Conservation (phyloP, 2,797 vertebrate species). For the Acanthis flammea region DNA sequence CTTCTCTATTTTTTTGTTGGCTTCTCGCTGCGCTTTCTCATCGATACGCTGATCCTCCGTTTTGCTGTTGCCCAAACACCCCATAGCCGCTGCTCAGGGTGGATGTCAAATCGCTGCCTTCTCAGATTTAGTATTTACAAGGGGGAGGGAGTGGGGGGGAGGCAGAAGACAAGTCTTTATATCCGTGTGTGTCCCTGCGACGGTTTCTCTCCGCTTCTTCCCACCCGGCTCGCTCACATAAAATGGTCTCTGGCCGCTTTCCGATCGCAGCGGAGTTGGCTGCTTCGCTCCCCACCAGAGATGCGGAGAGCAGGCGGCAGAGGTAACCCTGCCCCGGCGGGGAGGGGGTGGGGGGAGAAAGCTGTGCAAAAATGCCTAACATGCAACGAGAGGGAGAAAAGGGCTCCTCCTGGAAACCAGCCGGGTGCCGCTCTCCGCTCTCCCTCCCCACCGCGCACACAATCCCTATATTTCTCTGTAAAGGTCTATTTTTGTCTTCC, state of each 20-base stretch:
- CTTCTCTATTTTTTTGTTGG: slow-evolving; percentile 98
- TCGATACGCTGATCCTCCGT: slow-evolving; percentile 97
- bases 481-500: slow-evolving; percentile 85
- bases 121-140: slow-evolving; percentile 32
- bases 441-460: slow-evolving; percentile 74
- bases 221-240: slow-evolving; percentile 58
- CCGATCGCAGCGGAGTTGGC: slow-evolving; percentile 4
- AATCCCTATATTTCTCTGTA: slow-evolving; percentile 83
- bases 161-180: slow-evolving; percentile 36
- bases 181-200: slow-evolving; percentile 40
- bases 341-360: slow-evolving; percentile 29
- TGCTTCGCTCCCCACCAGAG: slow-evolving; percentile 38
- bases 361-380: slow-evolving; percentile 47
- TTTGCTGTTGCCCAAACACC: slow-evolving; percentile 98
- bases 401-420: slow-evolving; percentile 83
- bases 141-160: neutral
- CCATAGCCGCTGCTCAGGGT: slow-evolving; percentile 82
- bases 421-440: slow-evolving; percentile 80
- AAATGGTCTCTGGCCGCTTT: slow-evolving; percentile 65
- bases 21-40: slow-evolving; percentile 95
- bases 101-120: slow-evolving; percentile 44
- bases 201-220: slow-evolving; percentile 15
- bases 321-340: slow-evolving; percentile 31
- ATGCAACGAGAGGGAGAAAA: slow-evolving; percentile 38
- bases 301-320: slow-evolving; percentile 52